Conservation (phyloP, 1,140 invertebrate species). For the Magallana gigas region DNA sequence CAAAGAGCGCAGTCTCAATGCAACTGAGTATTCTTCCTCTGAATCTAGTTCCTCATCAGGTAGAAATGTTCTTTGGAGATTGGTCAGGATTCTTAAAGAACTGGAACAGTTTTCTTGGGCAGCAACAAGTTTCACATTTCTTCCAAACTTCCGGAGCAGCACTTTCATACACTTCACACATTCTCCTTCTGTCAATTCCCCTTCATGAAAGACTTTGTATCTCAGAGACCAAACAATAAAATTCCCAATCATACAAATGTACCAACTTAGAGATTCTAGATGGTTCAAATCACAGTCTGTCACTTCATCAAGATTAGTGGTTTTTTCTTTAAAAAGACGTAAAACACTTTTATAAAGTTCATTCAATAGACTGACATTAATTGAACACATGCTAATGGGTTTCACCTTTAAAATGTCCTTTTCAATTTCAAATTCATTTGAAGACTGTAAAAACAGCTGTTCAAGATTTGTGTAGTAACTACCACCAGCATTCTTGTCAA, state of each 20-base stretch:
- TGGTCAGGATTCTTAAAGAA: slow-evolving; percentile 1
- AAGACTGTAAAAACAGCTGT: slow-evolving; percentile 55
- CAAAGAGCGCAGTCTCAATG: background rate
- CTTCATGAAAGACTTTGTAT: slow-evolving; percentile 22
- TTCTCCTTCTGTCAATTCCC: slow-evolving; percentile 23
- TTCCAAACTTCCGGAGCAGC: background rate
- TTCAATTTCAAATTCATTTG: slow-evolving; percentile 51
- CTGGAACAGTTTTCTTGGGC: background rate
- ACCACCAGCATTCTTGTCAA: background rate
- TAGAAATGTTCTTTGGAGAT: background rate
- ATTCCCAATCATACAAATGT: slow-evolving; percentile 19
- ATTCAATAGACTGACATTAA: slow-evolving; percentile 43
- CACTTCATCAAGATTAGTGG: slow-evolving; percentile 40
- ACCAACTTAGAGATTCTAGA: slow-evolving; percentile 15
- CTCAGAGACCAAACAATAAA: background rate
- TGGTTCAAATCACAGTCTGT: slow-evolving; percentile 50
- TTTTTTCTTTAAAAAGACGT: slow-evolving; percentile 37
- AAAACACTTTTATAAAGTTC: background rate
- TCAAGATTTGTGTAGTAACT: slow-evolving; percentile 52
- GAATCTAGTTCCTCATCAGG: background rate
- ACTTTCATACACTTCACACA: background rate
- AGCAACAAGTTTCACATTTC: background rate
- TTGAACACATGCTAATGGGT: background rate
- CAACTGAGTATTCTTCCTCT: no score
- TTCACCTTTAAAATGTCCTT: background rate